These are phyloP conservation scores for Drosophila lutescens DNA, from an alignment of 2,888 invertebrate genomes.

Conservation along the genomic window DNA sequence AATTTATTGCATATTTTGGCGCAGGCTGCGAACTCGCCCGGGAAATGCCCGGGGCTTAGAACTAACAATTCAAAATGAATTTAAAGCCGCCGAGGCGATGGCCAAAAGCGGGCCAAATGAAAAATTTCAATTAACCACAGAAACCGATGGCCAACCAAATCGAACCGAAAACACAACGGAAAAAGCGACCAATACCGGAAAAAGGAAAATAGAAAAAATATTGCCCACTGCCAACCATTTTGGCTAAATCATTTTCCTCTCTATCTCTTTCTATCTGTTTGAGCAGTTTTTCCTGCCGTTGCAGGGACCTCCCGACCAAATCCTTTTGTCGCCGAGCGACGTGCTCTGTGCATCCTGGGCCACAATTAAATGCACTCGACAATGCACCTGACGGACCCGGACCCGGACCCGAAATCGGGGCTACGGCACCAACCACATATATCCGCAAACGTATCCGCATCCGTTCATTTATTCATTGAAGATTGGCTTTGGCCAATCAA, in stretches of 20 bases:
- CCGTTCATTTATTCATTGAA: conserved; percentile 73
- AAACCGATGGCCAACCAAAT: conserved; percentile 44
- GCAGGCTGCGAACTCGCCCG: conserved; percentile 32
- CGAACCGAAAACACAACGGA: conserved; percentile 24
- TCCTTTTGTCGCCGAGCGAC: conserved; percentile 61
- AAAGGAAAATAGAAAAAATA: conserved; percentile 14
- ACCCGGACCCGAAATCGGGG: conserved; percentile 11
- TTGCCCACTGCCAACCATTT: conserved; percentile 31
- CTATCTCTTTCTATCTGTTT: conserved; percentile 51
- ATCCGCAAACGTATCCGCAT: conserved; percentile 15
- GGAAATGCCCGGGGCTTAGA: conserved; percentile 47
- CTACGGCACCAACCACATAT: conserved; percentile 1
- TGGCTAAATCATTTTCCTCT: conserved; percentile 54
- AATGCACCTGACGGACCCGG: conserved; percentile 55
- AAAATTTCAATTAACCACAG: conserved; percentile 59
- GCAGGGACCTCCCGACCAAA: conserved; percentile 46
- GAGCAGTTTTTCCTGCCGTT: conserved; percentile 48
- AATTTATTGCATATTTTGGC: conserved; percentile 52
- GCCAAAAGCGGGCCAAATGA: conserved; percentile 26
- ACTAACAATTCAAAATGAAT: conserved; percentile 47
- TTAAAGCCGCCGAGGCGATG: conserved; percentile 38
- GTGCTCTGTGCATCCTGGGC: conserved; percentile 42
- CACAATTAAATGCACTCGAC: conserved; percentile 75
- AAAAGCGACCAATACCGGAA: conserved; percentile 15
- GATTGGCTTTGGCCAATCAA: conserved; percentile 78